These are phyloP conservation scores for Brachionus rubens DNA, from an alignment of 1,140 invertebrate genomes.

Conservation along the genomic window DNA sequence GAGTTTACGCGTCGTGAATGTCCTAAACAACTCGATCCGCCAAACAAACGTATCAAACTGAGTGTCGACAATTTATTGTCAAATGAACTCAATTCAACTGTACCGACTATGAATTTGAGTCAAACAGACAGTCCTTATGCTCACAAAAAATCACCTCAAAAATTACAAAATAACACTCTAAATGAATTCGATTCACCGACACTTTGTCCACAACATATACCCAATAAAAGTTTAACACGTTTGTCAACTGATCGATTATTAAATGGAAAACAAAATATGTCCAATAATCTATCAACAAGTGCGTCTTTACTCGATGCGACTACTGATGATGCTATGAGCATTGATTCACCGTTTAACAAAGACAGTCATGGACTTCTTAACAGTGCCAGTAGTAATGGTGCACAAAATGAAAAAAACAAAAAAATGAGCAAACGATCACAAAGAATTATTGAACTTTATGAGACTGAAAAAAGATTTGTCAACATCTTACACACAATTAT, in stretches of 20 bases:
- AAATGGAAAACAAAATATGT: constrained; percentile 19
- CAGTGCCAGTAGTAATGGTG: constrained; percentile 33
- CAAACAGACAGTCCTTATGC: constrained; percentile 33
- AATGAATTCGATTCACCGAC: constrained; percentile 40
- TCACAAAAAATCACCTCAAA: neutral
- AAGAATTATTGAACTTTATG: constrained; percentile 85
- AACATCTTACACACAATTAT: constrained; percentile 86
- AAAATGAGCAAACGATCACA: constrained; percentile 73
- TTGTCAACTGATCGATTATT: constrained; percentile 34
- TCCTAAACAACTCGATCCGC: constrained; percentile 29
- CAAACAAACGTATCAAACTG: constrained; percentile 46
- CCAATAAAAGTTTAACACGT: constrained; percentile 10
- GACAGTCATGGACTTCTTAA: neutral
- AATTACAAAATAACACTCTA: neutral
- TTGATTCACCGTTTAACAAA: constrained; percentile 14
- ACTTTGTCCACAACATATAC: neutral
- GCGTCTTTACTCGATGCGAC: constrained; percentile 43
- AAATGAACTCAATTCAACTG: constrained; percentile 33
- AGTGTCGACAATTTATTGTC: constrained; percentile 45
- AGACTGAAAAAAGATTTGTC: constrained; percentile 96
- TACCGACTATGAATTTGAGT: constrained; percentile 3
- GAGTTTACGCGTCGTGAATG: constrained; percentile 34
- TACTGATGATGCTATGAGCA: constrained; percentile 38
- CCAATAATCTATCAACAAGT: constrained; percentile 39
- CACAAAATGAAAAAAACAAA: constrained; percentile 49